A percentile compares a stretch with the other conserved stretches of the same genome.
phyloP scores from a whole-genome alignment of 2,797 vertebrate genomes.

The Lacerta agilis region DNA sequence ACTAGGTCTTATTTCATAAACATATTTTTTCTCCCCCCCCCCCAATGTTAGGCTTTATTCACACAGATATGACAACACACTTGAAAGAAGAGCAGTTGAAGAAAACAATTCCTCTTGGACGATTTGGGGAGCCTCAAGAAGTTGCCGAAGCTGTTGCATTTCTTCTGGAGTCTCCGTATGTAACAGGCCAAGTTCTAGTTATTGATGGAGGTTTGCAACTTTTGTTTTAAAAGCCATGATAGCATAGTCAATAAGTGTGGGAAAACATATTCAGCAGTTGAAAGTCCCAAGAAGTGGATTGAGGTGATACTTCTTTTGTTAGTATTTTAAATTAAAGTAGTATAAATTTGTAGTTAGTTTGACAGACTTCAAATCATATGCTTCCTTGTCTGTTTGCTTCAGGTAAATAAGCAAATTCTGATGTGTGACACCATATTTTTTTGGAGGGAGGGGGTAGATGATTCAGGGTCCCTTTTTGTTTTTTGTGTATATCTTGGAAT shows the following conservation, averaged over 20 bases:
- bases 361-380: rapidly evolving
- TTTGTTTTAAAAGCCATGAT: slow-evolving; percentile 72
- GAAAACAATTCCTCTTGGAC: slow-evolving; percentile 83
- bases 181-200: slow-evolving; percentile 90
- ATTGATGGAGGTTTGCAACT: slow-evolving; percentile 93
- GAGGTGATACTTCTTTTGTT: background rate
- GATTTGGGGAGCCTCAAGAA: slow-evolving; percentile 88
- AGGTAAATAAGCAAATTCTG: slow-evolving; percentile 1
- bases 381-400: slow-evolving; percentile 9
- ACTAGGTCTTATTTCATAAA: background rate
- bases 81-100: slow-evolving; percentile 80
- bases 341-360: background rate
- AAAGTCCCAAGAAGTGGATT: slow-evolving; percentile 11
- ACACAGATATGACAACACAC: slow-evolving; percentile 90
- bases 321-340: slow-evolving; percentile 17
- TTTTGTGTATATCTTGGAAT: background rate
- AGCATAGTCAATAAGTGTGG: slow-evolving; percentile 22
- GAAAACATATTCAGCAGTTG: background rate
- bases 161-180: slow-evolving; percentile 87
- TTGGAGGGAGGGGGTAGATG: too few species aligned
- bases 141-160: slow-evolving; percentile 87
- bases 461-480: background rate
- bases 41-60: slow-evolving; percentile 85
- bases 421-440: background rate
- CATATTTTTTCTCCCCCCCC: slow-evolving; percentile 19